phyloP scores from a whole-genome alignment of 2,113 vertebrate genomes.

The Scatophagus argus region DNA sequence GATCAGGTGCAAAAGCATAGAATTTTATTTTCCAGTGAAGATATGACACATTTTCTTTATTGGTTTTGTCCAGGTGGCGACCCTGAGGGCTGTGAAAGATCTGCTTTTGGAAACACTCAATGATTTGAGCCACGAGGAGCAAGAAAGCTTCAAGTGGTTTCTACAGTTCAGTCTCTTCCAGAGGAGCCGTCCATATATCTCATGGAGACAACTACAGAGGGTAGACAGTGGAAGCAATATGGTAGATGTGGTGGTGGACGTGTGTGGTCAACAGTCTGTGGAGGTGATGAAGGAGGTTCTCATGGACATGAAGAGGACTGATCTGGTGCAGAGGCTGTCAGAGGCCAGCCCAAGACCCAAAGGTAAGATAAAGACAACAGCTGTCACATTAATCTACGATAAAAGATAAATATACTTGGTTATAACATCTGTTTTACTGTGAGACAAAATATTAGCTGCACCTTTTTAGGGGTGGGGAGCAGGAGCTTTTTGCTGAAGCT shows the following conservation, averaged over 20 bases:
- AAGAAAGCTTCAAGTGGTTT: not conserved
- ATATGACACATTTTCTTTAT: not conserved
- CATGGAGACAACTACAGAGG: rapidly evolving
- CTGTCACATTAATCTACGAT: not conserved
- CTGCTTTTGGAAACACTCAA: slow-evolving; percentile 1
- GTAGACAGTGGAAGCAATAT: rapidly evolving
- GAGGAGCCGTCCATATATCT: not conserved
- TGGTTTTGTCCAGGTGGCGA: slow-evolving; percentile 9
- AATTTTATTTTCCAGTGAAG: not conserved
- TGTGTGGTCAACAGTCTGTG: not conserved
- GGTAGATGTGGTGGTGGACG: not conserved
- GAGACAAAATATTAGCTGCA: too few species aligned
- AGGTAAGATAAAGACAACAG: not conserved
- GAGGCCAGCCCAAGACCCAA: not conserved
- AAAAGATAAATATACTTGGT: not conserved
- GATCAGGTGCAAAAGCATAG: not conserved
- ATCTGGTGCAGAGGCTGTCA: too few species aligned
- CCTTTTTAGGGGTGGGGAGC: too few species aligned
- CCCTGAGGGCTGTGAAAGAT: not conserved
- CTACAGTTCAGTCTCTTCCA: not conserved
- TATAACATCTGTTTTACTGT: not conserved
- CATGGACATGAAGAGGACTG: too few species aligned
- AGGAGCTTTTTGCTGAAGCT: too few species aligned
- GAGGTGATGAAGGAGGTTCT: not conserved
- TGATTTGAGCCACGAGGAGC: not conserved